phyloP scores from a whole-genome alignment of 1,140 invertebrate genomes.

The Tetraneura akinire region DNA sequence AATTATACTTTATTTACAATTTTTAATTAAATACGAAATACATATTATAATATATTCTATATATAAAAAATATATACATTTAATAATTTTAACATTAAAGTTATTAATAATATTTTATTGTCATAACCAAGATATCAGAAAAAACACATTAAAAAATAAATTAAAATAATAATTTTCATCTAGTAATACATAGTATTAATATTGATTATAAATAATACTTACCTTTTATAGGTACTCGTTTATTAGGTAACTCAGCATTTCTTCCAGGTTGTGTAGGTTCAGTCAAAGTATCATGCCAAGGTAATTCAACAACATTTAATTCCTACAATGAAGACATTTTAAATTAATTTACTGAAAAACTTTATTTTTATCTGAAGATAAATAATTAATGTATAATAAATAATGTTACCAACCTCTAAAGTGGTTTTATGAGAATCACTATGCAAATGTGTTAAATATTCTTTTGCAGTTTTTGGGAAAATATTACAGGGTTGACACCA shows the following conservation, averaged over 20 bases:
- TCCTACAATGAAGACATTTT: constrained; percentile 60
- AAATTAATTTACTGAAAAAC: not conserved
- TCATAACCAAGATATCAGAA: no score
- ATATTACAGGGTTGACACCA: constrained; percentile 84
- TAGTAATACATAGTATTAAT: no score
- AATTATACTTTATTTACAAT: no score
- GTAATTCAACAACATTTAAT: constrained; percentile 71
- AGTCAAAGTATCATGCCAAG: constrained; percentile 71
- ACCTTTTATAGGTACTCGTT: constrained; percentile 80
- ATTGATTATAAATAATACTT: constrained; percentile 56
- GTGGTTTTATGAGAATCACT: constrained; percentile 72
- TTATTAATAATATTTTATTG: no score
- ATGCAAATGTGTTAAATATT: constrained; percentile 81
- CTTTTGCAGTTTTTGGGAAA: constrained; percentile 81
- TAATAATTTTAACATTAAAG: no score
- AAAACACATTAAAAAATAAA: no score
- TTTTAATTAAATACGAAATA: no score
- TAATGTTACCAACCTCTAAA: constrained; percentile 61
- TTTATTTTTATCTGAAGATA: not conserved
- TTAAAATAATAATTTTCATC: no score
- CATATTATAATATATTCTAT: no score
- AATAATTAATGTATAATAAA: not conserved
- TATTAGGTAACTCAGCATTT: constrained; percentile 71
- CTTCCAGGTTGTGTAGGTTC: constrained; percentile 63
- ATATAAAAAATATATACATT: no score